A percentile compares a stretch with the other conserved stretches of the same genome.
These are phyloP conservation scores for Chironomus striatipennis DNA, from an alignment of 1,140 invertebrate species.

Conservation along the genomic window DNA sequence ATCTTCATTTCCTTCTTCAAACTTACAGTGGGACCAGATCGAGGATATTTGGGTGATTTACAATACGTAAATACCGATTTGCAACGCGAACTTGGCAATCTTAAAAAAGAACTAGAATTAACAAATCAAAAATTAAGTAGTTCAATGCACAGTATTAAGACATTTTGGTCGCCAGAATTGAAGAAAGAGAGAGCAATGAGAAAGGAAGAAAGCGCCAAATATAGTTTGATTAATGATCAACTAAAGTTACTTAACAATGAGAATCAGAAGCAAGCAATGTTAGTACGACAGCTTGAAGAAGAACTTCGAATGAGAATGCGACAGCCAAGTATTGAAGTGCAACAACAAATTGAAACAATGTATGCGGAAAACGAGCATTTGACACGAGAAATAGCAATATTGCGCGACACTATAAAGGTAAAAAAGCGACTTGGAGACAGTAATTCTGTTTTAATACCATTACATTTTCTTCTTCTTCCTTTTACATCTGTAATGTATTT, in stretches of 20 bases:
- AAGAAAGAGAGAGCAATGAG: constrained; percentile 94
- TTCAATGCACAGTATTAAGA: constrained; percentile 99
- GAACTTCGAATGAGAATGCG: constrained; percentile 76
- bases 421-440: constrained; percentile 31
- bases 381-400: constrained; percentile 86
- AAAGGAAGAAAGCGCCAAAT: constrained; percentile 97
- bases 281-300: constrained; percentile 89
- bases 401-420: constrained; percentile 91
- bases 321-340: constrained; percentile 78
- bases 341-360: constrained; percentile 84
- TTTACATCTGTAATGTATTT: neutral
- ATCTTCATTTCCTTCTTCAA: constrained; percentile 11
- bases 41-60: constrained; percentile 77
- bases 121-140: constrained; percentile 97
- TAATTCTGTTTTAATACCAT: neutral
- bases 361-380: constrained; percentile 93
- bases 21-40: constrained; percentile 39
- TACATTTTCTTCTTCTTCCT: neutral
- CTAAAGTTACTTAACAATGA: constrained; percentile 92
- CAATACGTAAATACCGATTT: constrained; percentile 92
- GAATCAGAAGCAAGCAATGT: constrained; percentile 96
- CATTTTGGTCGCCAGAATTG: constrained; percentile 98
- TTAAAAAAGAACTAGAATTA: constrained; percentile 93
- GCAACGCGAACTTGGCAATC: constrained; percentile 89
- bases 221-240: constrained; percentile 93